Percentiles rank a stretch among this genome's conserved stretches.
Conservation (phyloP, 2,888 invertebrate species). For the Anaspis maculata region DNA sequence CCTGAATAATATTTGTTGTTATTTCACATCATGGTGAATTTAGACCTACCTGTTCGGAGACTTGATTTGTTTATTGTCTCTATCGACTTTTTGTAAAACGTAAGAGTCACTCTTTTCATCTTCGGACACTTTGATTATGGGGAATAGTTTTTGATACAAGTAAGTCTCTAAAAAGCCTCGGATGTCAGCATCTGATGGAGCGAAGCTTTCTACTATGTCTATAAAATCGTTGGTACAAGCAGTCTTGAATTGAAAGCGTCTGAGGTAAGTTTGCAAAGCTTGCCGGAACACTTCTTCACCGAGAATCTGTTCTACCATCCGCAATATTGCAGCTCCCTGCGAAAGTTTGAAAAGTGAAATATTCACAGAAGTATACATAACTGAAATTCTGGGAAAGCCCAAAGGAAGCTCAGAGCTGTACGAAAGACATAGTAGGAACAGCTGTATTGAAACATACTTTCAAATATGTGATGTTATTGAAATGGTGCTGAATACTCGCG, state of each 20-base stretch:
- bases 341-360: too few species aligned
- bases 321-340: slow-evolving; percentile 69
- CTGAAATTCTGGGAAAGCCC: too few species aligned
- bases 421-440: too few species aligned
- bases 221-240: slow-evolving; percentile 73
- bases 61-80: slow-evolving; percentile 49
- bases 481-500: too few species aligned
- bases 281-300: slow-evolving; percentile 59
- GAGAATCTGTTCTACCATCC: slow-evolving; percentile 76
- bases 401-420: too few species aligned
- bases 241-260: slow-evolving; percentile 57
- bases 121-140: slow-evolving; percentile 55
- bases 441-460: neutral
- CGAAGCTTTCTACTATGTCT: slow-evolving; percentile 50
- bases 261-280: slow-evolving; percentile 63
- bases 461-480: too few species aligned
- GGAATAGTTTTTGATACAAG: slow-evolving; percentile 78
- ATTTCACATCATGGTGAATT: neutral
- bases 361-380: too few species aligned
- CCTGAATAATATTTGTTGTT: neutral
- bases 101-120: slow-evolving; percentile 41
- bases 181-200: slow-evolving; percentile 43
- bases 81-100: slow-evolving; percentile 60
- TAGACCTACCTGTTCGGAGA: slow-evolving; percentile 32
- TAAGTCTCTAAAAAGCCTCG: slow-evolving; percentile 67